Conservation (phyloP, 1,140 invertebrate species). For the Chironomus striatipennis region DNA sequence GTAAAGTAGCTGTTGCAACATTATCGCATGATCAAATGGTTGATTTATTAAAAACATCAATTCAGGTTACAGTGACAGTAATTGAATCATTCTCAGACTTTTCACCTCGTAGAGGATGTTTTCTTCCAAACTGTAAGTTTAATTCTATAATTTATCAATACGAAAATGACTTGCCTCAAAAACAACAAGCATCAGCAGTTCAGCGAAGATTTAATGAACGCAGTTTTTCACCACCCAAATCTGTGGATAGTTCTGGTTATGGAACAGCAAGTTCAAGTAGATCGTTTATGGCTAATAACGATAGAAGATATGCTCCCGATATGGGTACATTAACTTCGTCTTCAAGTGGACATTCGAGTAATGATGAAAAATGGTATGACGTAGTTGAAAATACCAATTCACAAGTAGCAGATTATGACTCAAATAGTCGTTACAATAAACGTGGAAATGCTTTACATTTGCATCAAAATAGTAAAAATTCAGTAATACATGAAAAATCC, state of each 20-base stretch:
- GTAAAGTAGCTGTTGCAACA: slow-evolving; percentile 81
- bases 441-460: slow-evolving; percentile 28
- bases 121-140: slow-evolving; percentile 58
- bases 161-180: slow-evolving; percentile 50
- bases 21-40: slow-evolving; percentile 90
- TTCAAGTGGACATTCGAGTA: slow-evolving; percentile 54
- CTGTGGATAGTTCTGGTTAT: slow-evolving; percentile 73
- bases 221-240: slow-evolving; percentile 71
- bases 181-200: slow-evolving; percentile 46
- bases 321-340: slow-evolving; percentile 51
- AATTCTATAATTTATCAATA: slow-evolving; percentile 55
- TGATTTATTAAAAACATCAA: slow-evolving; percentile 83
- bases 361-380: slow-evolving; percentile 55
- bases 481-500: slow-evolving; percentile 41
- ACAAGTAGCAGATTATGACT: slow-evolving; percentile 19
- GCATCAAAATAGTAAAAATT: slow-evolving; percentile 38
- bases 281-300: slow-evolving; percentile 26
- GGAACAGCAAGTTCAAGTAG: slow-evolving; percentile 66
- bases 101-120: slow-evolving; percentile 51
- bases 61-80: slow-evolving; percentile 73
- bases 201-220: slow-evolving; percentile 59
- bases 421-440: slow-evolving; percentile 28
- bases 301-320: slow-evolving; percentile 24
- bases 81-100: slow-evolving; percentile 43
- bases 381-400: slow-evolving; percentile 24